These are phyloP conservation scores for Aporrectodea caliginosa DNA, from an alignment of 1,140 invertebrate genomes.

Conservation along the genomic window DNA sequence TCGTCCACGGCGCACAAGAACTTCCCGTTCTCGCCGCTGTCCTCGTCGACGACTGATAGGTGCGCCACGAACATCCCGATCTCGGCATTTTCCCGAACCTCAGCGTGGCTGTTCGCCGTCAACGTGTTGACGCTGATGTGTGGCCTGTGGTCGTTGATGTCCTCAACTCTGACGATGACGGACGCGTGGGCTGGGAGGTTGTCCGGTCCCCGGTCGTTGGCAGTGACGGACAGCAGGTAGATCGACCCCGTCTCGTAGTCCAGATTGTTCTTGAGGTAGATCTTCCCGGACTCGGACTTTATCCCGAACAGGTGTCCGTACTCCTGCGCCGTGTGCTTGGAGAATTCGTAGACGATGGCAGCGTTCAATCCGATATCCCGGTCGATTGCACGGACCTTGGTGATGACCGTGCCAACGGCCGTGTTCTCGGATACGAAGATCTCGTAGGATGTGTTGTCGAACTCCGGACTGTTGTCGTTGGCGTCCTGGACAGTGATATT, in stretches of 20 bases:
- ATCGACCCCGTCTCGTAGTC: conserved; percentile 27
- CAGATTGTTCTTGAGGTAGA: conserved; percentile 18
- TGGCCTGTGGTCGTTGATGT: conserved; percentile 56
- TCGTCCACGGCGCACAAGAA: conserved; percentile 26
- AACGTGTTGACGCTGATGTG: conserved; percentile 30
- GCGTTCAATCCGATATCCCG: conserved; percentile 46
- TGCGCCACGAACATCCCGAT: conserved; percentile 27
- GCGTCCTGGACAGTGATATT: conserved; percentile 59
- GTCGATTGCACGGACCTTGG: conserved; percentile 68
- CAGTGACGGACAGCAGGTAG: conserved; percentile 24
- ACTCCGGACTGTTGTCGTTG: conserved; percentile 54
- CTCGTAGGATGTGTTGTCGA: conserved; percentile 53
- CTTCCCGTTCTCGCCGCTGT: conserved; percentile 25
- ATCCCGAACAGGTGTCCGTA: conserved; percentile 31
- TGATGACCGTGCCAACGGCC: conserved; percentile 73
- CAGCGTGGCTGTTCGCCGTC: conserved; percentile 1
- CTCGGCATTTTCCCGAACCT: conserved; percentile 28
- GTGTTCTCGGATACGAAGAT: conserved; percentile 80
- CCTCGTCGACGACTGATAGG: conserved; percentile 21
- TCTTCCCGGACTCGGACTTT: conserved; percentile 23
- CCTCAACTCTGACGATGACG: conserved; percentile 57
- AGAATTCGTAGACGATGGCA: conserved; percentile 68
- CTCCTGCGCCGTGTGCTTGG: conserved; percentile 42
- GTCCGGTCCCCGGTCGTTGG: conserved; percentile 28
- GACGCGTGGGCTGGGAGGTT: conserved; percentile 21